These are phyloP conservation scores for Drosophila tristis DNA, from an alignment of 1,140 invertebrate species.

Conservation along the genomic window DNA sequence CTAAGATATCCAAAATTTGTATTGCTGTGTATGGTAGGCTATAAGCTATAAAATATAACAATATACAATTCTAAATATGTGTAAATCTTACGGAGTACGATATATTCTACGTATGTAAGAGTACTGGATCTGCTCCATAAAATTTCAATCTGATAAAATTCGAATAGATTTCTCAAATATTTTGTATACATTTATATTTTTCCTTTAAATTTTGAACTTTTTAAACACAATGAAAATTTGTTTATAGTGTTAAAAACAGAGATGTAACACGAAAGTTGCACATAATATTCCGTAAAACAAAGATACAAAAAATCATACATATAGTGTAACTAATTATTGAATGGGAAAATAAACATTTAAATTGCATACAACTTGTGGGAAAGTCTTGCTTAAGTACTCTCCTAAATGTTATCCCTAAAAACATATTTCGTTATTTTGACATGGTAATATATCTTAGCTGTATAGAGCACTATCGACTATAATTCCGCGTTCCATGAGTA, in stretches of 20 bases:
- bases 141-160: constrained; percentile 36
- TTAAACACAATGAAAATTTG: too few relatives aligned
- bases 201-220: constrained; percentile 38
- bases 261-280: constrained; percentile 35
- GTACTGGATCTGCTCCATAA: constrained; percentile 51
- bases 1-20: constrained; percentile 72
- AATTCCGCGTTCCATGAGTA: constrained; percentile 93
- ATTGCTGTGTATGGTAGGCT: constrained; percentile 75
- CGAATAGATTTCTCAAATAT: constrained; percentile 46
- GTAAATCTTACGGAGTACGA: constrained; percentile 70
- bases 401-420: constrained; percentile 49
- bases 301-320: constrained; percentile 60
- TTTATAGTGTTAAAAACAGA: too few relatives aligned
- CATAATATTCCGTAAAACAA: constrained; percentile 57
- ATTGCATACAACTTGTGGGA: constrained; percentile 28
- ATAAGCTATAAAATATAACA: constrained; percentile 74
- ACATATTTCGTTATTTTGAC: constrained; percentile 63
- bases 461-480: constrained; percentile 87
- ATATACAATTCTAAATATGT: constrained; percentile 45
- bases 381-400: constrained; percentile 25
- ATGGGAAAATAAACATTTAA: constrained; percentile 68
- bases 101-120: constrained; percentile 16
- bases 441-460: constrained; percentile 22
- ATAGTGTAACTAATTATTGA: constrained; percentile 72
- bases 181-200: constrained; percentile 72